Evolutionary conservation across 2,888 invertebrate genomes (phyloP), one percentile per base, ranked within the genome.

Genomic region (Cosmorhoe ocellata): DNA sequence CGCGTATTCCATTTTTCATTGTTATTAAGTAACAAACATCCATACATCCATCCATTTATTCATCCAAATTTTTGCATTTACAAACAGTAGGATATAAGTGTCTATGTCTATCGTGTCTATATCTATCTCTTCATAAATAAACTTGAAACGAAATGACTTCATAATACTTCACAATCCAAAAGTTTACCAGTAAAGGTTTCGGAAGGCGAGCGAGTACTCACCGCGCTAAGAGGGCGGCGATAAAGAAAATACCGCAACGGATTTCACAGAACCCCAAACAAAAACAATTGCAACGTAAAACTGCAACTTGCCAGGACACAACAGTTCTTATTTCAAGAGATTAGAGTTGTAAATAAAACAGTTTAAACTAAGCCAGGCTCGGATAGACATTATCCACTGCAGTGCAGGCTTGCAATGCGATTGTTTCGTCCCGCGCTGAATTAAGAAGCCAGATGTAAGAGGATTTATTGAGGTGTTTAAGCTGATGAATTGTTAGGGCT

Each of bases 381-480:
- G 48, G 45, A 50, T 49, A 55, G 52, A 55, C 54, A 57, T 59
- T 59, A 57, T 59, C 55, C 57, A 55, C 57, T 57, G 59, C 57
- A 55, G 59, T 59, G 57, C 57, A 50, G 51, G 33, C 39, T 51
- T 40, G 51, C 56, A 42, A 50, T 50, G 50, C 52, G 51, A 59
- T 59, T 56, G 56, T 56, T 54, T 56, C 51, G 36, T 45, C 37
- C 32, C 7, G 40, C 40, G 43, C 45, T 56, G 51, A 59, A 47
- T 56, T 56, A 56, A 51, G 40, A 49, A 52, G 52, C 50, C 55
- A 45, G 55, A 43, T 56, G 56, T 40, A 50, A 40, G 43, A 55
- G 50, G 44, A 59, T 59, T 53, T 59, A 49, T 56, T 46, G 45
- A 41, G 50, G 40, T 37, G 44, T 41, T 56, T 46, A 26, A 37